Percentiles rank a stretch among this genome's conserved stretches.
Conservation (phyloP, 2,888 invertebrate species). For the Archaeoteleia sp. region DNA sequence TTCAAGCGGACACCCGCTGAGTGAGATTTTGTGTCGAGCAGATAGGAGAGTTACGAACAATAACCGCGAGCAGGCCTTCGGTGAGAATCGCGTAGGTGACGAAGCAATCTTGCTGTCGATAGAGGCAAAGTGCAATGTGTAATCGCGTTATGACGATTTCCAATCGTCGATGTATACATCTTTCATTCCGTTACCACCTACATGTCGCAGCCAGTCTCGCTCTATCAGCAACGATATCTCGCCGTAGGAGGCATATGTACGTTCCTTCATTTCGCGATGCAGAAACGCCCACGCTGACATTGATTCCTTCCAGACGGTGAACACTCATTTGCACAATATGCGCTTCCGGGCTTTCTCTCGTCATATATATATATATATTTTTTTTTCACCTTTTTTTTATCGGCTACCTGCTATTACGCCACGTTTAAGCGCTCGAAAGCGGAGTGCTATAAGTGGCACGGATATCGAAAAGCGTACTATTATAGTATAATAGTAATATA, state of each 20-base stretch:
- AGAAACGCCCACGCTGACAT: conserved; percentile 54
- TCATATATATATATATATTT: conserved; percentile 10
- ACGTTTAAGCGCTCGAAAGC: not conserved
- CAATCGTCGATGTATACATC: conserved; percentile 52
- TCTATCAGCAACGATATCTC: conserved; percentile 49
- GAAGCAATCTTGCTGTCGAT: conserved; percentile 41
- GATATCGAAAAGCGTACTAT: no score
- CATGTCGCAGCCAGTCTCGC: conserved; percentile 14
- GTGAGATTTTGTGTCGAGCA: conserved; percentile 29
- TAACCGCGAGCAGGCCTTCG: not conserved
- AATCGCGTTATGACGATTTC: conserved; percentile 54
- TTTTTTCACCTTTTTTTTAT: conserved; percentile 1
- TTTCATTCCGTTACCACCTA: conserved; percentile 50
- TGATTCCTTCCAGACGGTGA: conserved; percentile 49
- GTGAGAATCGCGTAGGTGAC: conserved; percentile 37
- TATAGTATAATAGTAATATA: no score
- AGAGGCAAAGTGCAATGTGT: conserved; percentile 38
- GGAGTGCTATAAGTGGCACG: no score
- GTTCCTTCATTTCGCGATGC: conserved; percentile 48
- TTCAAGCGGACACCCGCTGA: conserved; percentile 4
- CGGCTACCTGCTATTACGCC: conserved; percentile 4
- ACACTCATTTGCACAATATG: conserved; percentile 47
- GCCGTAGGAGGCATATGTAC: conserved; percentile 49
- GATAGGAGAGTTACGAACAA: conserved; percentile 13
- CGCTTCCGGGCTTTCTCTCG: conserved; percentile 52